Base-by-base conservation (phyloP, 53 echinoderm and acorn worm species). In the Patiria pectinifera region DNA sequence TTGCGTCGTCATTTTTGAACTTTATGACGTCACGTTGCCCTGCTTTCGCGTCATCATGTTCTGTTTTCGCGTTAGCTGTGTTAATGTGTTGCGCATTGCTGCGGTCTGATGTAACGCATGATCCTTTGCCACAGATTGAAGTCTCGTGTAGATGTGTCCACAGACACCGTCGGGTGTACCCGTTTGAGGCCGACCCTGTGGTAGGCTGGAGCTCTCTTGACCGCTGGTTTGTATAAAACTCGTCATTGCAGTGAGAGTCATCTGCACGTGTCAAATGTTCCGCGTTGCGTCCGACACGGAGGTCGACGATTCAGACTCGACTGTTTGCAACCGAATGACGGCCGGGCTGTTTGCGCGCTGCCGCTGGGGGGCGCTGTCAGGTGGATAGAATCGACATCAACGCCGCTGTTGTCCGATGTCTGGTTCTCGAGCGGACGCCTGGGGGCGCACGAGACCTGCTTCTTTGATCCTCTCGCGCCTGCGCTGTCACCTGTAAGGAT, bases 401-500 rank as follows among this genome's bases (percentile, higher is more conserved):
- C 87, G 18, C 95, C 92, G 49, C 95, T 92, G n/a, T n/a, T n/a
- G 79, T 95, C 95, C n/a, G 95, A 92, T 22, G 85, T 48, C 61
- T 91, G 91, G 70, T 91, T 66, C 60, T 94, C 91, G 3, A 86
- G 74, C 44, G 77, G 45, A 9, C 76, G 92, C 63, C 48, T 58
- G 46, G 78, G 44, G 62, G 85, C 78, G 47, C 60, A 14, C 0
- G 63, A 19, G n/a, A 61, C 91, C 18, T 48, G 83, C 14, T 83
- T 72, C 3, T 22, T 82, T n/a, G n/a, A 3, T 91, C 83, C n/a
- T n/a, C 63, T 82, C 83, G 7, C 48, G 35, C 18, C 48, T 22
- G 53, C 59, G 45, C 44, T 15, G 45, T 48, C n/a, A n/a, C n/a
- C 70, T 26, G 19, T 7, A n/a, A n/a, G 3, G 78, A 45, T 24